phyloP scores from a whole-genome alignment of 2,797 vertebrate genomes.

The Anniella stebbinsi region DNA sequence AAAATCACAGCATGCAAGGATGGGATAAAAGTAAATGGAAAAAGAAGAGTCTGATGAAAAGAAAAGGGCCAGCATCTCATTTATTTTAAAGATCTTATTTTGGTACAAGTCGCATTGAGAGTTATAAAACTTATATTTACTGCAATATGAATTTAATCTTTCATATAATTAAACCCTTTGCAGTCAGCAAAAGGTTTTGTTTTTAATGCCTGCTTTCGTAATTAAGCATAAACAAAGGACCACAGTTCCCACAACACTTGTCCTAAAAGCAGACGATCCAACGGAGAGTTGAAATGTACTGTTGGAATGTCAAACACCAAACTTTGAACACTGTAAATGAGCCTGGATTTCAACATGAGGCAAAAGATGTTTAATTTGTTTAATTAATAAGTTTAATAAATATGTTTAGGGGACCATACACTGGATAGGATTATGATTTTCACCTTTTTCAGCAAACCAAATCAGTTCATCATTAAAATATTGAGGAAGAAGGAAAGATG shows the following conservation, averaged over 20 bases:
- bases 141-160: constrained; percentile 1
- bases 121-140: background rate
- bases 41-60: background rate
- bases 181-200: background rate
- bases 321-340: background rate
- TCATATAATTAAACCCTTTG: constrained; percentile 9
- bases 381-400: no score
- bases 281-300: background rate
- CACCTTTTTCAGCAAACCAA: background rate
- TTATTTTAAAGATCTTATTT: constrained; percentile 19
- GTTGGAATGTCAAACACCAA: background rate
- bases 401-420: background rate
- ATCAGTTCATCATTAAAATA: background rate
- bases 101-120: background rate
- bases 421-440: background rate
- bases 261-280: background rate
- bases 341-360: background rate
- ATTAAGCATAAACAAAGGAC: background rate
- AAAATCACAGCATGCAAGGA: constrained; percentile 34
- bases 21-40: constrained; percentile 30
- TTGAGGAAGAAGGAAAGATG: background rate
- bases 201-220: background rate
- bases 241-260: background rate
- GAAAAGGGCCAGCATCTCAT: background rate
- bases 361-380: background rate